phyloP scores from a whole-genome alignment of 2,797 vertebrate genomes.

The Australoheros facetus region DNA sequence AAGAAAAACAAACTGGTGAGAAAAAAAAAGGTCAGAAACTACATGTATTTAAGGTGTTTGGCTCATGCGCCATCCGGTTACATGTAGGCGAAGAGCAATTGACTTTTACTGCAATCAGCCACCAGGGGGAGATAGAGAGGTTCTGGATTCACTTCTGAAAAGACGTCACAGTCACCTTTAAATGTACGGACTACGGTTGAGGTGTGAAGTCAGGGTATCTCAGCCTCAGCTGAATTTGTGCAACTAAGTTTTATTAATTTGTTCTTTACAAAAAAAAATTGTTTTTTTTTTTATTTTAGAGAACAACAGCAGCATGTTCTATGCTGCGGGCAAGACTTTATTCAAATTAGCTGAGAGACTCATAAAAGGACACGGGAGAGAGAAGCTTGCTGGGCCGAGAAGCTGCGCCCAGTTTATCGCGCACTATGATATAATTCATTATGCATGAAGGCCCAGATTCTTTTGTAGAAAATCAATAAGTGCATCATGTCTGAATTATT shows the following conservation, averaged over 20 bases:
- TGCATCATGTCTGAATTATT: conserved; percentile 58
- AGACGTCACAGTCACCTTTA: neutral
- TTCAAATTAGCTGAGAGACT: neutral
- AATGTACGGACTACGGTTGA: neutral
- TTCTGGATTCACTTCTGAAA: neutral
- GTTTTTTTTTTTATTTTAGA: neutral
- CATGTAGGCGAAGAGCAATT: neutral
- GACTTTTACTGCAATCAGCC: neutral
- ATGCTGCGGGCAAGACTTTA: neutral
- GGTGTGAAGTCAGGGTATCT: neutral
- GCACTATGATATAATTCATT: conserved; percentile 21
- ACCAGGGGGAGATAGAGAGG: neutral
- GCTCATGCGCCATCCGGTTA: neutral
- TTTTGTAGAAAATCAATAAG: conserved; percentile 43
- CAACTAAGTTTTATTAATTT: neutral
- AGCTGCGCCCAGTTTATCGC: conserved; percentile 12
- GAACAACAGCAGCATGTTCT: neutral
- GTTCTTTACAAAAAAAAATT: neutral
- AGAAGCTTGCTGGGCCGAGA: neutral
- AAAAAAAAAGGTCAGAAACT: neutral
- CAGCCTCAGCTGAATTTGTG: neutral
- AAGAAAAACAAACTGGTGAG: neutral
- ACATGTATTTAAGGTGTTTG: neutral
- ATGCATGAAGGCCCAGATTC: conserved; percentile 48
- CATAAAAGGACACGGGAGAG: neutral